Conservation (phyloP, 2,797 vertebrate species). For the Sebastiscus albofasciatus region DNA sequence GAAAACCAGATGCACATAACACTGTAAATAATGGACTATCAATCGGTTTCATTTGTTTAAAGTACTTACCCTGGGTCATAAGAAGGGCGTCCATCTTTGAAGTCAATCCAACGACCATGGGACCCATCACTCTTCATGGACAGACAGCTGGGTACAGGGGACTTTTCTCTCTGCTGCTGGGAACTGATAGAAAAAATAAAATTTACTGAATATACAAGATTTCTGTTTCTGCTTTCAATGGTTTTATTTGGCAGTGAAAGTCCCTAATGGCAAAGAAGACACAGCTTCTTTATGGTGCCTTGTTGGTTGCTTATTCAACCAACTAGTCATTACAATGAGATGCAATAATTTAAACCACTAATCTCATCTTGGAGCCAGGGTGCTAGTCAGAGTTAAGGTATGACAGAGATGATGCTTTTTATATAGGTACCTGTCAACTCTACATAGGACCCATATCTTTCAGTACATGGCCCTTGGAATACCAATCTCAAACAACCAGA, state of each 20-base stretch:
- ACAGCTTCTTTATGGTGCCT: no score
- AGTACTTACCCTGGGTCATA: neutral
- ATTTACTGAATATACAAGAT: neutral
- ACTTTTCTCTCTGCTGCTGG: neutral
- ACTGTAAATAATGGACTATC: neutral
- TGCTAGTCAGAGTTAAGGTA: no score
- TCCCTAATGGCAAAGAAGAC: neutral
- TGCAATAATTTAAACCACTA: fast-evolving
- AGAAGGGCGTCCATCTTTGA: neutral
- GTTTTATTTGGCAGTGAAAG: no score
- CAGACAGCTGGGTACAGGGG: neutral
- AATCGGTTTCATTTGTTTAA: fast-evolving
- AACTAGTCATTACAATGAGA: no score
- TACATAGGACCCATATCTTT: fast-evolving
- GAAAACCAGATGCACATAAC: neutral
- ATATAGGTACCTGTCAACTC: fast-evolving
- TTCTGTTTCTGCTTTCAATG: neutral
- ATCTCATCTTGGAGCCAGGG: no score
- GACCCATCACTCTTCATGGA: neutral
- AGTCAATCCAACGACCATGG: fast-evolving
- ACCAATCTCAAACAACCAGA: no score
- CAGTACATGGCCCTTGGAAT: no score
- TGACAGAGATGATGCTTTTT: fast-evolving
- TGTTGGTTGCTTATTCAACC: no score
- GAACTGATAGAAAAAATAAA: neutral